Evolutionary conservation across 2,113 vertebrate species (phyloP).

Genomic region (Archocentrus centrarchus): DNA sequence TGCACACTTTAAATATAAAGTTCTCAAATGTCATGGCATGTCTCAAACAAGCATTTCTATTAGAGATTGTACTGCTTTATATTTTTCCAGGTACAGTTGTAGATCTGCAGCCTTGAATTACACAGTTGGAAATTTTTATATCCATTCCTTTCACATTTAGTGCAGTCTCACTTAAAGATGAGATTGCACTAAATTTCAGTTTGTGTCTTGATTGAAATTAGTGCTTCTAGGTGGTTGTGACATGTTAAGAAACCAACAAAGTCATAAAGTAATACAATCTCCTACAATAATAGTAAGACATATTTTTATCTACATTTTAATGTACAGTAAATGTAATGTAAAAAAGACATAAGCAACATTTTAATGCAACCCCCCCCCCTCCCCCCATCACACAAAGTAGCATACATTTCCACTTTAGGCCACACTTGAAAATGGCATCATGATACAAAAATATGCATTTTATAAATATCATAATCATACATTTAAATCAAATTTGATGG

Average conservation of each 20-base stretch:
- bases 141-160: neutral
- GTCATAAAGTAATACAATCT: conserved; percentile 71
- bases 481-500: neutral
- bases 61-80: conserved; percentile 72
- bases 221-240: neutral
- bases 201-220: no score
- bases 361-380: neutral
- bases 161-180: neutral
- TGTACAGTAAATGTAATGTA: neutral
- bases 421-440: neutral
- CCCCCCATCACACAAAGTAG: conserved; percentile 12
- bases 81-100: conserved; percentile 25
- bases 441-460: neutral
- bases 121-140: neutral
- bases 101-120: neutral
- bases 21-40: conserved; percentile 58
- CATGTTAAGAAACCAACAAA: neutral
- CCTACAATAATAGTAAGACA: conserved; percentile 32
- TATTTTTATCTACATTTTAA: conserved; percentile 46
- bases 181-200: neutral
- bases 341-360: conserved; percentile 37
- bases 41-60: conserved; percentile 39
- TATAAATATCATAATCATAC: neutral
- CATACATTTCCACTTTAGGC: neutral
- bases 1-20: conserved; percentile 22